phyloP scores from a whole-genome alignment of 2,888 invertebrate species.

The Sisyra nigra region DNA sequence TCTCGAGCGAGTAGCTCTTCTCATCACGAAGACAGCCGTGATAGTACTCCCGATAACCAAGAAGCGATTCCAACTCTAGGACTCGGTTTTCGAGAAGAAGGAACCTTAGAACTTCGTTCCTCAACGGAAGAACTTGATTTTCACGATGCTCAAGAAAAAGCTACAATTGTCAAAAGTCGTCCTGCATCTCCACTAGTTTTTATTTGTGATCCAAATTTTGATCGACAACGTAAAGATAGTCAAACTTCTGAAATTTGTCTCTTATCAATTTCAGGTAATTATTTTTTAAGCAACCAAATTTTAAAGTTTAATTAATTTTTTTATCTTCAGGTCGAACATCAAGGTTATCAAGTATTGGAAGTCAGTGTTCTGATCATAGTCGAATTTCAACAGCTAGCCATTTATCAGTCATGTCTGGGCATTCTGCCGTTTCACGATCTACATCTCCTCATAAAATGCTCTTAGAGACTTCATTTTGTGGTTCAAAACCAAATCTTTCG shows the following conservation, averaged over 20 bases:
- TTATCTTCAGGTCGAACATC: conserved; percentile 67
- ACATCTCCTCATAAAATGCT: conserved; percentile 86
- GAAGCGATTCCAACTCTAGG: conserved; percentile 26
- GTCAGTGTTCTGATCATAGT: conserved; percentile 43
- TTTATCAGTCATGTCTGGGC: conserved; percentile 36
- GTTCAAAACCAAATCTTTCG: conserved; percentile 44
- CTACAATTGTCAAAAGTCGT: conserved; percentile 17
- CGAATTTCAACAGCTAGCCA: conserved; percentile 35
- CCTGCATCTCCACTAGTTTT: conserved; percentile 25
- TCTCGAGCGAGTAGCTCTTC: conserved; percentile 79
- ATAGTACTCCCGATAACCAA: conserved; percentile 59
- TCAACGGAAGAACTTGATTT: conserved; percentile 81
- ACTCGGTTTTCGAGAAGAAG: conserved; percentile 54
- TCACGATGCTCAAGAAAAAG: conserved; percentile 29
- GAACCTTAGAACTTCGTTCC: conserved; percentile 68
- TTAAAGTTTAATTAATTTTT: neutral
- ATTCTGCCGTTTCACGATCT: conserved; percentile 45
- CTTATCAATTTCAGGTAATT: conserved; percentile 27
- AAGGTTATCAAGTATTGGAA: conserved; percentile 66
- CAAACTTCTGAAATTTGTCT: conserved; percentile 64
- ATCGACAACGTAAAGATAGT: conserved; percentile 53
- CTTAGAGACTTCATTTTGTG: conserved; percentile 81
- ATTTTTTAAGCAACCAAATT: neutral
- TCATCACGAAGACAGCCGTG: conserved; percentile 67
- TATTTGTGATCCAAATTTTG: conserved; percentile 30